phyloP scores from a whole-genome alignment of 2,888 invertebrate genomes.

The Hirtodrosophila cameraria region DNA sequence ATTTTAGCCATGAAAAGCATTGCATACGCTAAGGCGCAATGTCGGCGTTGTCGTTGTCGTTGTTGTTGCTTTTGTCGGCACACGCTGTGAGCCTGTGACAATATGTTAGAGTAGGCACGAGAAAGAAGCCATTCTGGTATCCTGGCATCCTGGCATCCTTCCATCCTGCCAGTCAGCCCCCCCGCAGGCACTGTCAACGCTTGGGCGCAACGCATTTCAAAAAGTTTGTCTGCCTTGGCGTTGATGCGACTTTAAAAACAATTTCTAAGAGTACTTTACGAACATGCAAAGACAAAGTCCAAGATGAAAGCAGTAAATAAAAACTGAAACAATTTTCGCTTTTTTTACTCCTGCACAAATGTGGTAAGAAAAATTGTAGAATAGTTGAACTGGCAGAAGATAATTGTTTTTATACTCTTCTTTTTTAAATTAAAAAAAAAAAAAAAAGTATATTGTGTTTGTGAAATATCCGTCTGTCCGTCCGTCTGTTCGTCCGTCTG shows the following conservation, averaged over 20 bases:
- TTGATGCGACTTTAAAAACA: conserved; percentile 65
- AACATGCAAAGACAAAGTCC: conserved; percentile 61
- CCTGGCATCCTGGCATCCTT: neutral
- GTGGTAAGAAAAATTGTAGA: too few species aligned
- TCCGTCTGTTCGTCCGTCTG: too few species aligned
- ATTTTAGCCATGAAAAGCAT: conserved; percentile 62
- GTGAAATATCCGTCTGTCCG: too few species aligned
- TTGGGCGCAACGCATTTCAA: conserved; percentile 12
- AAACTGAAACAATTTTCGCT: conserved; percentile 3
- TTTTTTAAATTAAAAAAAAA: too few species aligned
- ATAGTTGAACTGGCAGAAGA: too few species aligned
- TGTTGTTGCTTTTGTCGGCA: conserved; percentile 22
- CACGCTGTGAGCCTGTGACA: conserved; percentile 46
- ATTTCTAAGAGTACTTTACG: conserved; percentile 53
- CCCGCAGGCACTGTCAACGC: conserved; percentile 4
- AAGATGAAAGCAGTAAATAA: conserved; percentile 30
- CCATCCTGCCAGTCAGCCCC: neutral
- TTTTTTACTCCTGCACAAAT: too few species aligned
- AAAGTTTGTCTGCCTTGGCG: conserved; percentile 61
- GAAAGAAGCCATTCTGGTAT: neutral
- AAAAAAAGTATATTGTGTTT: too few species aligned
- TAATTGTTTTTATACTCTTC: too few species aligned
- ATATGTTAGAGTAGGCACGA: conserved; percentile 30
- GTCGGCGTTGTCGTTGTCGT: conserved; percentile 16
- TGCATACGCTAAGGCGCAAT: conserved; percentile 38